Evolutionary conservation across 2,888 invertebrate genomes (phyloP).

Genomic region (Schizaphis graminum): DNA sequence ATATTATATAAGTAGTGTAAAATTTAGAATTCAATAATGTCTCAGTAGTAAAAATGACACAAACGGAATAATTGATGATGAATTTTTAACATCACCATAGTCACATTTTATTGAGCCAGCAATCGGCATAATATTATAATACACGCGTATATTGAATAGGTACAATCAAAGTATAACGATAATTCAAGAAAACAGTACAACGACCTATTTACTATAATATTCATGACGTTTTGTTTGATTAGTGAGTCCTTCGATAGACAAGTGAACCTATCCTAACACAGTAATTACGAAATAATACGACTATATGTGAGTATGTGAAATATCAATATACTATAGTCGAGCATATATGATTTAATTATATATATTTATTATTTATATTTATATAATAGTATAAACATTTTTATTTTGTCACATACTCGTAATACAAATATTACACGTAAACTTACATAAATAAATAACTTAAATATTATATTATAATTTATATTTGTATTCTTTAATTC

Average conservation of each 20-base stretch:
- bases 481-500: neutral
- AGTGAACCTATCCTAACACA: slow-evolving; percentile 3
- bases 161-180: neutral
- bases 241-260: neutral
- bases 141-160: neutral
- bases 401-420: neutral
- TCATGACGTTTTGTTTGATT: neutral
- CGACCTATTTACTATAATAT: slow-evolving; percentile 22
- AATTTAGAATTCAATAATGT: neutral
- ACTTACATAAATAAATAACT: neutral
- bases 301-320: neutral
- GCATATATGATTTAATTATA: neutral
- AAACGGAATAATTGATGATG: neutral
- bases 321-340: neutral
- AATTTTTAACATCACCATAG: neutral
- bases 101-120: neutral
- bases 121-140: neutral
- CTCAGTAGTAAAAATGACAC: neutral
- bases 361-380: neutral
- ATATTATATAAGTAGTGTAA: neutral
- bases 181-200: neutral
- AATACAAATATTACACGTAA: neutral
- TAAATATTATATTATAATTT: neutral
- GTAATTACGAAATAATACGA: neutral
- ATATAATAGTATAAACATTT: neutral